Percentiles rank a stretch among this genome's conserved stretches.
These are phyloP conservation scores for Drosophila athabasca DNA, from an alignment of 1,140 invertebrate genomes.

Conservation along the genomic window DNA sequence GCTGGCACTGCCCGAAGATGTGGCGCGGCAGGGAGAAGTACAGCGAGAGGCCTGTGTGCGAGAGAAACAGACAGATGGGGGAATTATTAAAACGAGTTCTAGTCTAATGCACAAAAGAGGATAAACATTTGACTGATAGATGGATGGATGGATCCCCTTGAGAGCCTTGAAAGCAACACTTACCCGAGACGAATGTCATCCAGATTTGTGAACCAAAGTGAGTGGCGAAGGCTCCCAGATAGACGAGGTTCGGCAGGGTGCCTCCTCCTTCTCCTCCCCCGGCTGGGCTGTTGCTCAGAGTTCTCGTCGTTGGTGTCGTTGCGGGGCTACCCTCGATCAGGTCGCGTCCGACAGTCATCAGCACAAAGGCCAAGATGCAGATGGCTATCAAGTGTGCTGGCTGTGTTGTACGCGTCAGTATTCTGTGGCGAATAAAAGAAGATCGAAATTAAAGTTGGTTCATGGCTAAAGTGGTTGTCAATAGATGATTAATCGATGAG, in stretches of 20 bases:
- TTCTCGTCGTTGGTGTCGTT: conserved; percentile 48
- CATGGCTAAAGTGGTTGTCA: background rate
- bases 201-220: conserved; percentile 93
- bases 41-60: conserved; percentile 88
- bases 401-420: conserved; percentile 88
- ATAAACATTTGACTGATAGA: conserved; percentile 21
- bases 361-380: conserved; percentile 86
- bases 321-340: conserved; percentile 78
- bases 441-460: background rate
- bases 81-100: background rate
- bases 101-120: background rate
- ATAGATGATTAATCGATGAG: conserved; percentile 1
- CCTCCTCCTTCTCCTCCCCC: conserved; percentile 40
- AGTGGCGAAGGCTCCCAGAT: conserved; percentile 89
- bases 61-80: background rate
- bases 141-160: no score
- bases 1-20: conserved; percentile 92
- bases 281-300: conserved; percentile 32
- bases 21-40: conserved; percentile 92
- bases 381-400: conserved; percentile 90
- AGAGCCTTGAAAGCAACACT: conserved; percentile 30
- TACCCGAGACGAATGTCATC: conserved; percentile 95
- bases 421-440: conserved; percentile 84
- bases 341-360: conserved; percentile 85
- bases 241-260: conserved; percentile 85